A percentile compares a stretch with the other conserved stretches of the same genome.
Conservation (phyloP, 2,888 invertebrate species). For the Synergus japonicus region DNA sequence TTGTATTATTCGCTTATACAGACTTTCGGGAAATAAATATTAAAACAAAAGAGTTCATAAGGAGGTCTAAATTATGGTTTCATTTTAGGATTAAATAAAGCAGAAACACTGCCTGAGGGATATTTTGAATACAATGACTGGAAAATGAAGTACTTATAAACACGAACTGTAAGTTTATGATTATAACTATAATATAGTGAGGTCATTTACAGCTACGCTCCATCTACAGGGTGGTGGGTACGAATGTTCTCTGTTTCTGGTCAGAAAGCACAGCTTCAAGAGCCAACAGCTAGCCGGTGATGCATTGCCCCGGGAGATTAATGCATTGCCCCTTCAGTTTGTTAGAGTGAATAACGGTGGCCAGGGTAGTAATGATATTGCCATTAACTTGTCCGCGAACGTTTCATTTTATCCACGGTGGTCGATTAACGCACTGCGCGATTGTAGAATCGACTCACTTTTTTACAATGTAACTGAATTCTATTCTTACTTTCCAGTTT, state of each 20-base stretch:
- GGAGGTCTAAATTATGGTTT: neutral
- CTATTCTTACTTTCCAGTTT: too few species aligned
- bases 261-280: constrained; percentile 58
- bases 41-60: neutral
- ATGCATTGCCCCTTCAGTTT: constrained; percentile 71
- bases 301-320: constrained; percentile 73
- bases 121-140: constrained; percentile 16
- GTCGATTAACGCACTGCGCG: constrained; percentile 27
- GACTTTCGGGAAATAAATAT: neutral
- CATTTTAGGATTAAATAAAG: neutral
- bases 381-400: constrained; percentile 71
- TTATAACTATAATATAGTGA: constrained; percentile 30
- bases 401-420: constrained; percentile 62
- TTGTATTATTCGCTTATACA: neutral
- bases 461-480: too few species aligned
- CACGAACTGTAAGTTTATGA: neutral
- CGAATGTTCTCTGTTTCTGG: constrained; percentile 43
- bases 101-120: neutral
- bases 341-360: constrained; percentile 72
- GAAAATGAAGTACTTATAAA: constrained; percentile 30
- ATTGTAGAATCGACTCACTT: neutral
- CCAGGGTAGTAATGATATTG: constrained; percentile 71
- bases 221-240: constrained; percentile 25
- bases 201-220: constrained; percentile 5
- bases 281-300: constrained; percentile 60